phyloP scores from a whole-genome alignment of 2,797 vertebrate genomes.

The Dicrostonyx torquatus region DNA sequence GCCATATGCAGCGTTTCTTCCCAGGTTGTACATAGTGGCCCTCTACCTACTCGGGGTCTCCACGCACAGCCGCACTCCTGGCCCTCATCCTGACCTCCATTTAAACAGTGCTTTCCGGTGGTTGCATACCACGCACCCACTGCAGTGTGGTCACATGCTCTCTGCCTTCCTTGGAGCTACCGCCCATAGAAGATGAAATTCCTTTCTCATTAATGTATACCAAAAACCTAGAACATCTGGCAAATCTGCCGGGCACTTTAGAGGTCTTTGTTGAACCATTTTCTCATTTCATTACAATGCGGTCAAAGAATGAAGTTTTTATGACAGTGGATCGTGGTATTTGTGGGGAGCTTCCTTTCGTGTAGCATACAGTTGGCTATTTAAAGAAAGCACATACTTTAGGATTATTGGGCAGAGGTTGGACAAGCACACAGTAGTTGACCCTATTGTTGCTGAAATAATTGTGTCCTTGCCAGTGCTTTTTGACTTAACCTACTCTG shows the following conservation, averaged over 20 bases:
- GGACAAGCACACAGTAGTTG: neutral
- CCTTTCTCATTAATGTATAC: constrained; percentile 9
- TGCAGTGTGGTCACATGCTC: neutral
- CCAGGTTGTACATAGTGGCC: neutral
- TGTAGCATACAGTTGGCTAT: neutral
- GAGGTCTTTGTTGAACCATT: neutral
- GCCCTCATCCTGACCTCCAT: neutral
- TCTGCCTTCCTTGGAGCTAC: neutral
- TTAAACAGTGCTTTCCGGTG: neutral
- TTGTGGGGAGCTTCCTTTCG: constrained; percentile 45
- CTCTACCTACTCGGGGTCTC: neutral
- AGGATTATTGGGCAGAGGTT: neutral
- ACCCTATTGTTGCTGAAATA: neutral
- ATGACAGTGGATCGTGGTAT: constrained; percentile 14
- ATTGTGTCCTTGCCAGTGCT: neutral
- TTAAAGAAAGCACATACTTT: constrained; percentile 6
- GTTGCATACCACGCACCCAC: neutral
- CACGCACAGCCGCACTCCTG: neutral
- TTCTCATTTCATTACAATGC: constrained; percentile 38
- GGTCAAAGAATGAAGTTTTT: constrained; percentile 47
- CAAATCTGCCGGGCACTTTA: neutral
- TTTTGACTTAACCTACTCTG: neutral
- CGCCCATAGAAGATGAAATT: neutral
- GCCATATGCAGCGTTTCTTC: neutral
- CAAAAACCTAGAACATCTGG: neutral